Conservation (phyloP, 92 coral and sea anemone genomes). For the Heteractis magnifica region DNA sequence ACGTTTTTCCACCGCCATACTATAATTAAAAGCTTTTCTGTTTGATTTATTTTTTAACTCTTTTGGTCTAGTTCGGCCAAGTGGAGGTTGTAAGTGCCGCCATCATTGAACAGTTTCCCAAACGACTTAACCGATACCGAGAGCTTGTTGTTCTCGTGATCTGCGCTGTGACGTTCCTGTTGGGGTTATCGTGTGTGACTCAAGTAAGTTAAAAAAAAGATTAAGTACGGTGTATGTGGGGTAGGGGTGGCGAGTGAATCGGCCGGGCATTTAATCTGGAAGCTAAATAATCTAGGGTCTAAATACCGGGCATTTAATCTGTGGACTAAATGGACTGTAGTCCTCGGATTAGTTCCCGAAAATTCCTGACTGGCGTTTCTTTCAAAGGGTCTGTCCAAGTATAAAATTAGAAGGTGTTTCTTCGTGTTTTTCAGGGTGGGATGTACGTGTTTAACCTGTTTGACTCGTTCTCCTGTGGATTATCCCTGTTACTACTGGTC, state of each 20-base stretch:
- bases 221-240: too few species aligned
- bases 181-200: constrained; percentile 81
- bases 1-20: too few species aligned
- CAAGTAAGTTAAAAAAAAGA: constrained; percentile 44
- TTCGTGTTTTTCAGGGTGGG: constrained; percentile 68
- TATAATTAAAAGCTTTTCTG: too few species aligned
- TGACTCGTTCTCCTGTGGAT: constrained; percentile 89
- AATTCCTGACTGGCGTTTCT: too few species aligned
- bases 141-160: constrained; percentile 78
- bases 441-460: constrained; percentile 87
- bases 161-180: constrained; percentile 57
- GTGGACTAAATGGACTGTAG: too few species aligned
- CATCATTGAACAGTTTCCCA: constrained; percentile 72
- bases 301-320: too few species aligned
- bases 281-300: too few species aligned
- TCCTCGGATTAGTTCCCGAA: too few species aligned
- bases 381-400: too few species aligned
- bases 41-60: neutral
- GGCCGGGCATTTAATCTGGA: too few species aligned
- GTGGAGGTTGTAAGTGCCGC: constrained; percentile 82
- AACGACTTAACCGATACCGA: constrained; percentile 53
- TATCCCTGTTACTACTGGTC: constrained; percentile 77
- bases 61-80: constrained; percentile 75
- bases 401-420: too few species aligned
- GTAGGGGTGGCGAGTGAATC: too few species aligned